Conservation (phyloP, 2,888 invertebrate genomes). For the Gibbula magus region DNA sequence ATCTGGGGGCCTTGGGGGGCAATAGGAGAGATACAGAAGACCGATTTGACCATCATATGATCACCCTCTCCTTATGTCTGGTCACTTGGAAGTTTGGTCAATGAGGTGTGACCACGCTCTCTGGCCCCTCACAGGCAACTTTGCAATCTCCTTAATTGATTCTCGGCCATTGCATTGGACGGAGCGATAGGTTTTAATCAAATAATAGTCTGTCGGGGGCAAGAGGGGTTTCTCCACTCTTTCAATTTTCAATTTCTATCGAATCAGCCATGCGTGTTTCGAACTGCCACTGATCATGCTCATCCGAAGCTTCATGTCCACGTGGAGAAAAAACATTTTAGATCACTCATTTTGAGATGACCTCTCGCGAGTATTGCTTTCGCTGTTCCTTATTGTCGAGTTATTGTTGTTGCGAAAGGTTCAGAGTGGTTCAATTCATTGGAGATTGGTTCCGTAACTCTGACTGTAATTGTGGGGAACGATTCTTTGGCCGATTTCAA, state of each 20-base stretch:
- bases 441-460: slow-evolving; percentile 7
- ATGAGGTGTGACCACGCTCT: background rate
- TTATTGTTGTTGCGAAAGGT: background rate
- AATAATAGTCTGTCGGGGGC: background rate
- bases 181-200: slow-evolving; percentile 11
- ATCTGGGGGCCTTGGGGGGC: too few relatives aligned
- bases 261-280: background rate
- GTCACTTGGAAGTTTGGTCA: slow-evolving; percentile 14
- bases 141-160: slow-evolving; percentile 10
- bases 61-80: slow-evolving; percentile 12
- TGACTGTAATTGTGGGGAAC: background rate
- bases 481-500: slow-evolving; percentile 14
- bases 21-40: background rate
- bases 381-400: slow-evolving; percentile 5
- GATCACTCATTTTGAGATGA: slow-evolving; percentile 19
- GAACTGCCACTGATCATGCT: slow-evolving; percentile 15
- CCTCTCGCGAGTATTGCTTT: background rate
- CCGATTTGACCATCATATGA: background rate
- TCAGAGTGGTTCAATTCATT: background rate
- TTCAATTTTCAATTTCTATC: slow-evolving; percentile 2
- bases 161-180: slow-evolving; percentile 1
- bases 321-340: background rate
- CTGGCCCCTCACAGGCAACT: background rate
- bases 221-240: background rate
- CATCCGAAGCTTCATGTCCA: background rate